Conservation (phyloP, 2,797 vertebrate species). For the Orientallactaga sibirica region DNA sequence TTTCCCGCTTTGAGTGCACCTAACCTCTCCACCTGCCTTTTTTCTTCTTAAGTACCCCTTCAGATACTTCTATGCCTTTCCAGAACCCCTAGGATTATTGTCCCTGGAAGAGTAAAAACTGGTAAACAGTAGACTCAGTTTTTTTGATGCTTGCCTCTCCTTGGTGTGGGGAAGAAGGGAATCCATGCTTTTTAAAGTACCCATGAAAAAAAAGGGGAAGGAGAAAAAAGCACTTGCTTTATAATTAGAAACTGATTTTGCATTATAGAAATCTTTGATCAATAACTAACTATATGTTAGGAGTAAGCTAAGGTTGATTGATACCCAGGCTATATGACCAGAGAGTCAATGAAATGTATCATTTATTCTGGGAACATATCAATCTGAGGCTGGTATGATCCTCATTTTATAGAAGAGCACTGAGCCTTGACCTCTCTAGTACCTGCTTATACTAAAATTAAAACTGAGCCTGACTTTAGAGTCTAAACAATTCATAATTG, state of each 20-base stretch:
- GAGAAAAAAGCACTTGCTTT: background rate
- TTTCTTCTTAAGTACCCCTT: background rate
- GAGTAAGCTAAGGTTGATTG: background rate
- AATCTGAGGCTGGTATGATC: background rate
- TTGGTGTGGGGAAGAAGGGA: background rate
- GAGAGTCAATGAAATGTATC: background rate
- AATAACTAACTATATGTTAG: background rate
- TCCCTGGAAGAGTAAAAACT: background rate
- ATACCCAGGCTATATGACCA: background rate
- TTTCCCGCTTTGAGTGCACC: background rate
- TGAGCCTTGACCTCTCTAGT: slow-evolving; percentile 10
- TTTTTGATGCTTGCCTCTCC: background rate
- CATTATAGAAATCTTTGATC: background rate
- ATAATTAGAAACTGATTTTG: slow-evolving; percentile 30
- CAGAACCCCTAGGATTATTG: background rate
- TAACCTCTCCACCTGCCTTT: background rate
- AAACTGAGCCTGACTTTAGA: background rate
- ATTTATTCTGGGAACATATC: slow-evolving; percentile 1
- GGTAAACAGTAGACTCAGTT: background rate
- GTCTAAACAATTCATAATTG: background rate
- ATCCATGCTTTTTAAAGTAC: background rate
- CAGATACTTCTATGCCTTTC: background rate
- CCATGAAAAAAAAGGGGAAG: background rate
- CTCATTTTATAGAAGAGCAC: slow-evolving; percentile 4
- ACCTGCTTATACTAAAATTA: slow-evolving; percentile 14